phyloP scores from a whole-genome alignment of 1,140 invertebrate species.

The Aethina tumida region DNA sequence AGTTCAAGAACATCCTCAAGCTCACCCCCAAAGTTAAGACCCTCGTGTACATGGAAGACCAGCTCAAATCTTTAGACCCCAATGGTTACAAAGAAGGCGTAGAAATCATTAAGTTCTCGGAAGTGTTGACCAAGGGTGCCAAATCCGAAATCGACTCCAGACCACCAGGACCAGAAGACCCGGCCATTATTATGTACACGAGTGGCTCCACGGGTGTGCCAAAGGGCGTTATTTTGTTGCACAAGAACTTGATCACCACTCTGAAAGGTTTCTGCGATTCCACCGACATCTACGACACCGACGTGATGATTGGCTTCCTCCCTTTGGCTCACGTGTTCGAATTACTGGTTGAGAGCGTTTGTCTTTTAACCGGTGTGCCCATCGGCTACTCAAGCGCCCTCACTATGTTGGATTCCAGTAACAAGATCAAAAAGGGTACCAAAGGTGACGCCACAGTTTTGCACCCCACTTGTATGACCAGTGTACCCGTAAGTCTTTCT shows the following conservation, averaged over 20 bases:
- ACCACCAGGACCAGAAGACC: constrained; percentile 60
- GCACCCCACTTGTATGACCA: constrained; percentile 86
- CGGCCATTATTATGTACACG: constrained; percentile 94
- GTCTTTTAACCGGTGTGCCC: constrained; percentile 71
- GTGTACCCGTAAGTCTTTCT: constrained; percentile 78
- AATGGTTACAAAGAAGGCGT: constrained; percentile 58
- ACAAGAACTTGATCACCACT: constrained; percentile 83
- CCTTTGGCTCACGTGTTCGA: constrained; percentile 97
- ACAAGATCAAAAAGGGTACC: constrained; percentile 88
- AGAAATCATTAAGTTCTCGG: constrained; percentile 52
- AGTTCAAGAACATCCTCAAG: constrained; percentile 69
- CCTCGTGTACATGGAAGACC: constrained; percentile 84
- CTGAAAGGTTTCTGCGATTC: constrained; percentile 80
- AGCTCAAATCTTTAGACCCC: constrained; percentile 58
- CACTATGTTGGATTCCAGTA: constrained; percentile 91
- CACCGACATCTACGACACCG: constrained; percentile 58
- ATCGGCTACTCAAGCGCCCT: constrained; percentile 95
- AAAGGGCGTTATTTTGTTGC: constrained; percentile 78
- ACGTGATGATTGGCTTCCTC: constrained; percentile 89
- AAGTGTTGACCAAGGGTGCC: constrained; percentile 41
- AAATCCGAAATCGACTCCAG: constrained; percentile 35
- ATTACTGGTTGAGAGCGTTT: constrained; percentile 68
- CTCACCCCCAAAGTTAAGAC: constrained; percentile 61
- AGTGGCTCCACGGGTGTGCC: constrained; percentile 88
- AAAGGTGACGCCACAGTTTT: constrained; percentile 85